phyloP scores from a whole-genome alignment of 1,140 invertebrate genomes.

The Centruroides sculpturatus region DNA sequence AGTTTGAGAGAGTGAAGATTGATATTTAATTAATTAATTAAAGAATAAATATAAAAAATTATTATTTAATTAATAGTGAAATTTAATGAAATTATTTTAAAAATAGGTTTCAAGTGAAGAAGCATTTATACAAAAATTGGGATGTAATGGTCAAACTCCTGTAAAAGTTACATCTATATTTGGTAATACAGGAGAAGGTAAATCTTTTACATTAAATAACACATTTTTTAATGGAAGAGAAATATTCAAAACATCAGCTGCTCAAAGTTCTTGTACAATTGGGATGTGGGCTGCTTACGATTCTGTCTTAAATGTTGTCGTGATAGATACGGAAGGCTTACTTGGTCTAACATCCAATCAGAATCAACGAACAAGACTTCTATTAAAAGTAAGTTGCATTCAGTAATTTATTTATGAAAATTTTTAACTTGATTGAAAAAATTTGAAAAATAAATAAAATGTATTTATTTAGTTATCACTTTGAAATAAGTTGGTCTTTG shows the following conservation, averaged over 20 bases:
- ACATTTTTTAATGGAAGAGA: slow-evolving; percentile 59
- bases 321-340: slow-evolving; percentile 66
- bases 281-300: slow-evolving; percentile 69
- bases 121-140: slow-evolving; percentile 27
- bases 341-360: slow-evolving; percentile 48
- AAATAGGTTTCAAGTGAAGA: slow-evolving; percentile 25
- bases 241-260: slow-evolving; percentile 54
- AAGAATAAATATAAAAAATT: not conserved
- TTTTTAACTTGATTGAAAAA: too few relatives aligned
- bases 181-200: slow-evolving; percentile 74
- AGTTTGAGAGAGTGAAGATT: not conserved
- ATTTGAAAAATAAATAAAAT: too few relatives aligned
- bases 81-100: not conserved
- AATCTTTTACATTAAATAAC: slow-evolving; percentile 66
- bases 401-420: too few relatives aligned
- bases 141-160: slow-evolving; percentile 19
- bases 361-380: slow-evolving; percentile 51
- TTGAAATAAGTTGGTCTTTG: too few relatives aligned
- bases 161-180: slow-evolving; percentile 77
- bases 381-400: too few relatives aligned
- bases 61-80: not conserved
- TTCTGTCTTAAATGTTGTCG: slow-evolving; percentile 44
- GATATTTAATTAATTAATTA: not conserved
- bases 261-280: slow-evolving; percentile 57
- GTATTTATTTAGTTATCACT: too few relatives aligned